Percentiles rank a stretch among this genome's conserved stretches.
phyloP scores from a whole-genome alignment of 2,797 vertebrate genomes.

The Micropoecilia bifurca region DNA sequence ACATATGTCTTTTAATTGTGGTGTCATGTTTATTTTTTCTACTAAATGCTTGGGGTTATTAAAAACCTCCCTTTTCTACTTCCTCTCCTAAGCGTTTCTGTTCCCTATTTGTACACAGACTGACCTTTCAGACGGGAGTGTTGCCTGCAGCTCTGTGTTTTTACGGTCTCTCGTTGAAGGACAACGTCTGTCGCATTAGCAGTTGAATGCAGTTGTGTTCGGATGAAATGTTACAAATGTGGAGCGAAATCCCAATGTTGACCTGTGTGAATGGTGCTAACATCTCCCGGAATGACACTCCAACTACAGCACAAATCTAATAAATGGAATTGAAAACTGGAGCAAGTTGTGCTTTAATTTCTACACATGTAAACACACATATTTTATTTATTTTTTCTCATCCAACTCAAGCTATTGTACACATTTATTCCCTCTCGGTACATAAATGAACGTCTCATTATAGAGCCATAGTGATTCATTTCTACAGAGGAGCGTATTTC shows the following conservation, averaged over 20 bases:
- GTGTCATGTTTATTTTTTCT: background rate
- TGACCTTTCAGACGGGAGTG: constrained; percentile 9
- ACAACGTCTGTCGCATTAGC: background rate
- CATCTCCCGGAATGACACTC: background rate
- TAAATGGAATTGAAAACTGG: background rate
- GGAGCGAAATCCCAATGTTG: background rate
- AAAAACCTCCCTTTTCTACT: constrained; percentile 29
- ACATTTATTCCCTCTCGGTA: background rate
- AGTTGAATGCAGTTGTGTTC: background rate
- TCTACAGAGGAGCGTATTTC: background rate
- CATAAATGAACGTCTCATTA: too few species aligned
- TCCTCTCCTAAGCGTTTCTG: constrained; percentile 51
- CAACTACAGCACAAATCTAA: background rate
- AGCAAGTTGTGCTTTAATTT: background rate
- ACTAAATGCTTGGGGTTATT: background rate
- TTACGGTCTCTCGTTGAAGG: too few species aligned
- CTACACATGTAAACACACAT: background rate
- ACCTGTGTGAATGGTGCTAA: background rate
- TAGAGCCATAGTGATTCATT: background rate
- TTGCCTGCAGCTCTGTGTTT: background rate
- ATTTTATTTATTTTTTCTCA: background rate
- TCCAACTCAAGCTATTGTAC: background rate
- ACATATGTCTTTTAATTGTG: background rate
- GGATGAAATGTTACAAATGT: background rate
- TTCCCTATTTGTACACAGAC: constrained; percentile 44